Evolutionary conservation across 2,113 vertebrate genomes (phyloP), one percentile per base, ranked within the genome.

Genomic region (Cnemophilus loriae): DNA sequence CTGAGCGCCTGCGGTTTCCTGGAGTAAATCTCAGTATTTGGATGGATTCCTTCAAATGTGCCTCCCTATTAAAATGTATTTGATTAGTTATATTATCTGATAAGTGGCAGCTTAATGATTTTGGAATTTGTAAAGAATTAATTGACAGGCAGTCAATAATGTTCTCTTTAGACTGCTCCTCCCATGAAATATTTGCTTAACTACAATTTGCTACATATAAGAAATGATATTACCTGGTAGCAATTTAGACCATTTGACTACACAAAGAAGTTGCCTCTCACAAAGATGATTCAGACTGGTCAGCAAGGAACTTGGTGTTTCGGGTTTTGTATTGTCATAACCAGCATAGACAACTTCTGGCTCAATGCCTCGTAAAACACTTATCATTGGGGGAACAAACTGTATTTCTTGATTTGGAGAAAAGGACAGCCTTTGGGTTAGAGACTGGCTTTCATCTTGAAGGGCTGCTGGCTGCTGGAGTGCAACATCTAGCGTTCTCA

Each of bases 201-300:
- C 21, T 82, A 77, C 24, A 81, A 92, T 50, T 84, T 75, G 61
- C 42, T 22, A 53, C 27, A 61, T 49, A 56, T 41, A 88, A 77
- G 44, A 93, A 68, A 64, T 81, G 7, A 23, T 64, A 60, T 98
- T 98, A 99, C 99, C 99, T 99, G 99, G 99, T 96, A 99, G 97
- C 60, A 98, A 98, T 95, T 99, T 99, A 94, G 99, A 99, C 99
- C 99, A 99, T 95, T 99, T 99, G 90, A 99, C 99, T 33, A 99
- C 99, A 96, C 98, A 98, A 80, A 99, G 98, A 91, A 99, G 98
- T 86, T 99, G 99, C 83, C 98, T 98, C 96, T 99, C 99, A 44
- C 99, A 99, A 71, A 99, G 98, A 44, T 98, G 96, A 95, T 99
- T 99, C 65, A 99, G 98, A 96, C 99, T 99, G 56, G 98, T 99